Percentiles rank a stretch among this genome's conserved stretches.
Evolutionary conservation across 2,888 invertebrate genomes (phyloP).

Genomic region (Apotomis turbidana): DNA sequence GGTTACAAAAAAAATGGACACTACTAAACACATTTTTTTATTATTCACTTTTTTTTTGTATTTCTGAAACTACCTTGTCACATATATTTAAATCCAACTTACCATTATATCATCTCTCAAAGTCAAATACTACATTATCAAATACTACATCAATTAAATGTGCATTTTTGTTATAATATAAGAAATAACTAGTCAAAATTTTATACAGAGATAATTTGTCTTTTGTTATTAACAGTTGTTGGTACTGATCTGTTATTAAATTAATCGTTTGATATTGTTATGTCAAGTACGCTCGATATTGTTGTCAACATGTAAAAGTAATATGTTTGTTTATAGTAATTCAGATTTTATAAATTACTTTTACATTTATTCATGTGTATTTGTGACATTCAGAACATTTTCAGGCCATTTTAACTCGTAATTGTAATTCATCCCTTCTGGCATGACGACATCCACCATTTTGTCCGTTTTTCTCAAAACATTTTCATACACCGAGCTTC

Average conservation of each 20-base stretch:
- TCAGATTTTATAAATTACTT: conserved; percentile 5
- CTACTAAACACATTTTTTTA: no score
- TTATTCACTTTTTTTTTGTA: no score
- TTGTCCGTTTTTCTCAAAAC: conserved; percentile 11
- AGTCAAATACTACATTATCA: no score
- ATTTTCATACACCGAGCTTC: conserved; percentile 25
- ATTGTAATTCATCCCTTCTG: conserved; percentile 14
- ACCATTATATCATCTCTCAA: no score
- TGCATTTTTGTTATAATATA: no score
- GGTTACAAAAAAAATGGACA: no score
- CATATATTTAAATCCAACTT: no score
- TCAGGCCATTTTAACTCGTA: conserved; percentile 2
- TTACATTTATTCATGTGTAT: conserved; percentile 17
- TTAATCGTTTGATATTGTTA: neutral
- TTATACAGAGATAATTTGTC: neutral
- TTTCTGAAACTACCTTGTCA: no score
- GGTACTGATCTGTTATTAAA: neutral
- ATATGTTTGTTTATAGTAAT: neutral
- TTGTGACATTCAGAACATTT: conserved; percentile 21
- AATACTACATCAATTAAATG: no score
- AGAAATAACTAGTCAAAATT: no score
- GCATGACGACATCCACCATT: conserved; percentile 33
- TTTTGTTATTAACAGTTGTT: neutral
- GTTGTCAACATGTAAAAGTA: conserved; percentile 9
- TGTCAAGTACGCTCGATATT: conserved; percentile 2